Evolutionary conservation across 2,888 invertebrate species (phyloP).

Genomic region (Cantharis nigra): DNA sequence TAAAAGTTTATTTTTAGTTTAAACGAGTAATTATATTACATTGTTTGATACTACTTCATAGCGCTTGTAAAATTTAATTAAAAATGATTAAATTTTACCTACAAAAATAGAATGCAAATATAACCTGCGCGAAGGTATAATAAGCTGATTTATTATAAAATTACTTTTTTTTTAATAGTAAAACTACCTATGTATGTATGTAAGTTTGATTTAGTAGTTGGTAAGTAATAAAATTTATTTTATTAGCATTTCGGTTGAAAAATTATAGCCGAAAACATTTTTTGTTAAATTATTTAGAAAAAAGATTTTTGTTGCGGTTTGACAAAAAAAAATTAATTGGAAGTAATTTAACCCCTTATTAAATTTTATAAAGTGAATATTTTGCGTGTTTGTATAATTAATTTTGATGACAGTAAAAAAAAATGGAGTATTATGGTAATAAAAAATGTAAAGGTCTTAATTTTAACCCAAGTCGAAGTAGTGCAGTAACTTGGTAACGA

Average conservation of each 20-base stretch:
- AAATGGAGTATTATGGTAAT: background rate
- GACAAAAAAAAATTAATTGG: background rate
- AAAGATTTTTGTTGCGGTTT: background rate
- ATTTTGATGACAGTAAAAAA: background rate
- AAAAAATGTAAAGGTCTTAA: background rate
- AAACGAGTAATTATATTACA: background rate
- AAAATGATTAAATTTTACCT: background rate
- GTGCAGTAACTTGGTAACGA: background rate
- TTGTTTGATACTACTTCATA: background rate
- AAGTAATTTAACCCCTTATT: background rate
- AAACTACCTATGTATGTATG: no score
- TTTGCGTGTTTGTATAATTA: background rate
- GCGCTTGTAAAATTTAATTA: background rate
- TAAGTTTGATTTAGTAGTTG: no score
- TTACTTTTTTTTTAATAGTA: background rate
- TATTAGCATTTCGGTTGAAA: background rate
- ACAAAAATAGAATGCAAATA: background rate
- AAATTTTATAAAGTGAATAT: background rate
- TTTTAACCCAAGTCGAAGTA: background rate
- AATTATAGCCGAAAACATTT: background rate
- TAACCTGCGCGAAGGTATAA: background rate
- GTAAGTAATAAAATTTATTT: background rate
- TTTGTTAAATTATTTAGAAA: background rate
- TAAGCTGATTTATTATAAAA: background rate
- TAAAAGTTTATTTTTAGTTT: background rate